Evolutionary conservation across 2,113 vertebrate species (phyloP), one percentile per base, ranked within the genome.

Genomic region (Petrocephalus zakoni): DNA sequence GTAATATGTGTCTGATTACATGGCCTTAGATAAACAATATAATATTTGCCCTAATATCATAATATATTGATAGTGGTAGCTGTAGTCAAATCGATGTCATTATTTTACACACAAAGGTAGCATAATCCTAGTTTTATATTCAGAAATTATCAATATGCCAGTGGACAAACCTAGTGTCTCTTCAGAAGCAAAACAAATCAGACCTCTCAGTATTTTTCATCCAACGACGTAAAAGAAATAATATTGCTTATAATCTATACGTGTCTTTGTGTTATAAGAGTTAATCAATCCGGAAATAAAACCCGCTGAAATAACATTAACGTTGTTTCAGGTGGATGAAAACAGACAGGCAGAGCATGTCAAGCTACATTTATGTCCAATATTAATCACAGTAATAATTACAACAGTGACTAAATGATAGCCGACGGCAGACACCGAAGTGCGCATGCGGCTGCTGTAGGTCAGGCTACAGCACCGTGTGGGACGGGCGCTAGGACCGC

Each of bases 401-500:
- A 25, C 81, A 51, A 84, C 15, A 49, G 49, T 47, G 81, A 84
- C 81, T 84, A 68, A 29, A 46, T 51, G 21, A 78, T 37, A 29
- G 17, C 34, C 37, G 13, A 37, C 11, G 29, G 29, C 72, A 42
- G 34, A 78, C 5, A 78, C 37, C 15, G 4, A 78, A 78, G 42
- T 42, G 15, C 0, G 72, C 19, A 17, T 42, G 72, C 37, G n/a
- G 58, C 10, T 68, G 25, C 29, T 68, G n/a, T 68, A 68, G 61
- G 61, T 68, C 61, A 68, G 34, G n/a, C n/a, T n/a, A n/a, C n/a
- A n/a, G n/a, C n/a, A n/a, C n/a, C n/a, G n/a, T n/a, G n/a, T n/a
- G n/a, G n/a, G n/a, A 0, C 78, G 19, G 9, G 94, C 93, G 87
- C 92, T 96, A 96, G 95, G 96, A 96, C 96, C 95, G 42, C 83